Evolutionary conservation across 2,797 vertebrate genomes (phyloP).

Genomic region (Anisognathus igniventris): DNA sequence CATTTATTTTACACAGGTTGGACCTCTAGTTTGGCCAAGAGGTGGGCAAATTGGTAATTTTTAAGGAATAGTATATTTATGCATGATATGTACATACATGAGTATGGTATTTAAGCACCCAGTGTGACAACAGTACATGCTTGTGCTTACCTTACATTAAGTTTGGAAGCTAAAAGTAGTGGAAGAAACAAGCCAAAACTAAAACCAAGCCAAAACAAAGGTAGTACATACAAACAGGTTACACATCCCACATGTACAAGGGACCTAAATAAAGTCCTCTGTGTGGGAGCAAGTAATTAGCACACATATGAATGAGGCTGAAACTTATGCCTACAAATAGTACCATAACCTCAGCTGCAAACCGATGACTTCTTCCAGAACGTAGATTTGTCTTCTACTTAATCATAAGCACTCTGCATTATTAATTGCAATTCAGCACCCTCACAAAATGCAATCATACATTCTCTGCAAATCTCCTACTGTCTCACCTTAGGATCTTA

Average conservation of each 20-base stretch:
- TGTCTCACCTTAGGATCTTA: not conserved
- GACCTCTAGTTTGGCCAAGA: not conserved
- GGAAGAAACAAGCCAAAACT: not conserved
- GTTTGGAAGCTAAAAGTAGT: not conserved
- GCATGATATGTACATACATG: not conserved
- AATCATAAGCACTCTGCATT: not conserved
- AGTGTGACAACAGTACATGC: not conserved
- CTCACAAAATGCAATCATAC: not conserved
- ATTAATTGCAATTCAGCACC: not conserved
- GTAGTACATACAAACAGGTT: not conserved
- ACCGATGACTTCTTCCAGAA: not conserved
- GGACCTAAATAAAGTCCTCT: not conserved
- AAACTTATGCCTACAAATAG: not conserved
- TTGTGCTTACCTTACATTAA: not conserved
- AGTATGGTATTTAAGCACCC: not conserved
- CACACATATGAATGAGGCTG: not conserved
- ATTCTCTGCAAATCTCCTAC: not conserved
- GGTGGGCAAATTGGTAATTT: not conserved
- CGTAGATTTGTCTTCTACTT: not conserved
- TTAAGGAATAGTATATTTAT: not conserved
- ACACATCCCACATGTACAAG: not conserved
- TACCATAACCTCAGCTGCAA: not conserved
- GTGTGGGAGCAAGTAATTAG: not conserved
- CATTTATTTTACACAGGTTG: not conserved
- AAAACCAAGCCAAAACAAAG: not conserved